A percentile compares a stretch with the other conserved stretches of the same genome.
Evolutionary conservation across 2,113 vertebrate genomes (phyloP).

Genomic region (Dasyurus viverrinus): DNA sequence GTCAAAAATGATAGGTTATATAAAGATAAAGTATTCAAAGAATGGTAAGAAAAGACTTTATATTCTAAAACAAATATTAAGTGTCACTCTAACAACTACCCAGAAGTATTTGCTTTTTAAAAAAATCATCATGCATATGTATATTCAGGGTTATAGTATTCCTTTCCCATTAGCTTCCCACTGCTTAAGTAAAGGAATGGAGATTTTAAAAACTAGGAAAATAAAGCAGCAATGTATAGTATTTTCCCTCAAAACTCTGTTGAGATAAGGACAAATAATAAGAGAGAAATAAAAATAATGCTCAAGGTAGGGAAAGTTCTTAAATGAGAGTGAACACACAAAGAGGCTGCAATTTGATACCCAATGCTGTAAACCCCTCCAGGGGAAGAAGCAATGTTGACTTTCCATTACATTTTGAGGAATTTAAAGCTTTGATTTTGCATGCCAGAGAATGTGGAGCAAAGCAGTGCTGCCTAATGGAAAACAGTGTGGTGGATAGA

Average conservation of each 20-base stretch:
- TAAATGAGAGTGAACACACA: constrained; percentile 50
- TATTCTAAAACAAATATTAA: neutral
- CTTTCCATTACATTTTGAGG: constrained; percentile 62
- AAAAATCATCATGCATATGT: neutral
- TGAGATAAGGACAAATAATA: constrained; percentile 31
- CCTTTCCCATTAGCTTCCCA: neutral
- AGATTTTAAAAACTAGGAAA: constrained; percentile 24
- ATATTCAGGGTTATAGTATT: neutral
- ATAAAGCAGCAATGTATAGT: neutral
- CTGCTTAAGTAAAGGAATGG: neutral
- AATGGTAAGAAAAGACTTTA: neutral
- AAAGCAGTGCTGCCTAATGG: constrained; percentile 54
- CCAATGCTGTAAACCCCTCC: constrained; percentile 5
- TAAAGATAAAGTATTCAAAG: neutral
- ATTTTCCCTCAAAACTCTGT: constrained; percentile 13
- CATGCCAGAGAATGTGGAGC: constrained; percentile 56
- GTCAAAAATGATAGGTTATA: neutral
- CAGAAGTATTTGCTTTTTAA: neutral
- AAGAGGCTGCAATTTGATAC: constrained; percentile 56
- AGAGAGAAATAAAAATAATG: constrained; percentile 51
- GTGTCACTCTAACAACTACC: neutral
- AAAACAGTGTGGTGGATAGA: constrained; percentile 64
- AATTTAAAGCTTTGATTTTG: constrained; percentile 67
- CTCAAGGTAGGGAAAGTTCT: constrained; percentile 15
- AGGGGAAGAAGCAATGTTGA: constrained; percentile 65